A percentile compares a stretch with the other conserved stretches of the same genome.
These are phyloP conservation scores for Ochotona princeps DNA, from an alignment of 2,113 vertebrate genomes.

Conservation along the genomic window DNA sequence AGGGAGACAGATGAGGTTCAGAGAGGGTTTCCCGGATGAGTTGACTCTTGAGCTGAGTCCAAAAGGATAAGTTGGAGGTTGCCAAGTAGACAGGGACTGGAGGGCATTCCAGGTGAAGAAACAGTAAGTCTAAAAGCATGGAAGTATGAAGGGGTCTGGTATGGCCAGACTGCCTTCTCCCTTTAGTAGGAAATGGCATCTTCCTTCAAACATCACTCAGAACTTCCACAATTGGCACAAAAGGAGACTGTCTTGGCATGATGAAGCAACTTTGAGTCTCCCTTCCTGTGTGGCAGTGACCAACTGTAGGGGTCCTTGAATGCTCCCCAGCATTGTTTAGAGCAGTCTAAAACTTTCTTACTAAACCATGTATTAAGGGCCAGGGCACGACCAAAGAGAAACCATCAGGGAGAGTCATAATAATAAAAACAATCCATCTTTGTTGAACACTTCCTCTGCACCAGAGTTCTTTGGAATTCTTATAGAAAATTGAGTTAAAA, in stretches of 20 bases:
- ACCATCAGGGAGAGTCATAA: not conserved
- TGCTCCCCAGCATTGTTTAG: not conserved
- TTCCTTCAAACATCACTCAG: not conserved
- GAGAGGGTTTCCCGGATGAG: not conserved
- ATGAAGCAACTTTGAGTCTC: conserved; percentile 23
- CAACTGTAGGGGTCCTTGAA: not conserved
- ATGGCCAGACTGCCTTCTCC: not conserved
- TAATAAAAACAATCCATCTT: conserved; percentile 40
- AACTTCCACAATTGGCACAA: not conserved
- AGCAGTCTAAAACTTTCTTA: not conserved
- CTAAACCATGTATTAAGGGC: conserved; percentile 27
- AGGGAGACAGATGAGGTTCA: conserved; percentile 14
- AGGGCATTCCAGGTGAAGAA: conserved; percentile 35
- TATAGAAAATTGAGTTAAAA: no score
- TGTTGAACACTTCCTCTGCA: conserved; percentile 42
- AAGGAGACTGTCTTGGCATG: not conserved
- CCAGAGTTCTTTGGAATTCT: not conserved
- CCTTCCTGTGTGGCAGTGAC: not conserved
- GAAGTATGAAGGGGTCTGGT: not conserved
- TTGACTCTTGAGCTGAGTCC: conserved; percentile 22
- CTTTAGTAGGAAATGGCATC: conserved; percentile 32
- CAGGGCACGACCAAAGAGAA: conserved; percentile 6
- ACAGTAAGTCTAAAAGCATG: not conserved
- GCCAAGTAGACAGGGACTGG: not conserved
- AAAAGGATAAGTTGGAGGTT: not conserved